Base-by-base conservation (phyloP, 2,113 vertebrate species). In the Rana temporaria region DNA sequence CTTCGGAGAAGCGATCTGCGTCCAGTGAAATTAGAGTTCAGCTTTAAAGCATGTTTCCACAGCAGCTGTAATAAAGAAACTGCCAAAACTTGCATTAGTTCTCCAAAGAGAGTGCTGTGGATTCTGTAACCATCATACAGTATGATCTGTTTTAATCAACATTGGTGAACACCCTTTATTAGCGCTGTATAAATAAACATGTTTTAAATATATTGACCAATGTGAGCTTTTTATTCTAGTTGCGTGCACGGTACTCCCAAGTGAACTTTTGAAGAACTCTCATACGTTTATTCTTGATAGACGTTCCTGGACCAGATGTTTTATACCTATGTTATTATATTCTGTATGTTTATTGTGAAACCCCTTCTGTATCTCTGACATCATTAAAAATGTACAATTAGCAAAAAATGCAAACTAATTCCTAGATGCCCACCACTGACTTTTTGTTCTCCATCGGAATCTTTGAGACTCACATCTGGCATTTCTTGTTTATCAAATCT, bases 401-500 rank as follows among this genome's bases (percentile, higher is more conserved):
- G 38, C 59, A 15, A 64, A 30, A 77, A 17, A 60, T 30, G 22
- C 59, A 53, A 76, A 77, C 74, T 53, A 52, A 16, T 17, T 78
- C 76, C 64, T 57, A 53, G 55, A 42, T 79, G 77, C 77, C 77
- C 77, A 68, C 52, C 53, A 12, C 14, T 69, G n/a, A 69, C 53
- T 22, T 52, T 65, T 56, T 66, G 63, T 57, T 52, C 65, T 42
- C 53, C 77, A 69, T 26, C 20, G 30, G 12, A 59, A 67, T 59
- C 19, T 60, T 30, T 38, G 26, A 26, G 65, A 63, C 60, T 65
- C 75, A 69, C 77, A 79, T 79, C 77, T 79, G 77, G 77, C 65
- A 57, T 57, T 68, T 20, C 26, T 24, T 79, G 65, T 79, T 79
- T 79, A 79, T 79, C 77, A 69, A 79, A 56, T 68, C 56, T 32